A percentile compares a stretch with the other conserved stretches of the same genome.
Evolutionary conservation across 2,797 vertebrate species (phyloP).

Genomic region (Bucorvus abyssinicus): DNA sequence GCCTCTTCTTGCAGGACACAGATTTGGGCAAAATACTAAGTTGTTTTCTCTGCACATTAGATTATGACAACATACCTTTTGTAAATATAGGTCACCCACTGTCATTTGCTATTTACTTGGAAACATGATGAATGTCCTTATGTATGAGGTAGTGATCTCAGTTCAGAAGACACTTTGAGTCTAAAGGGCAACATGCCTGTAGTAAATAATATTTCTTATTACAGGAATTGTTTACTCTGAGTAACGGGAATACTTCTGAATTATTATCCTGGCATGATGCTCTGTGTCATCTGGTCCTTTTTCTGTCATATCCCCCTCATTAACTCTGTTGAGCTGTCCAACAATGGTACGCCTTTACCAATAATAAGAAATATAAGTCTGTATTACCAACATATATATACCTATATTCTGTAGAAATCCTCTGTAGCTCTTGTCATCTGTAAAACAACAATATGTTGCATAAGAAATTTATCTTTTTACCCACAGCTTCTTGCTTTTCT

Average conservation of each 20-base stretch:
- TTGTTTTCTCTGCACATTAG: background rate
- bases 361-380: background rate
- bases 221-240: background rate
- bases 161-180: background rate
- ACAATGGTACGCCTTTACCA: background rate
- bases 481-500: background rate
- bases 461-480: background rate
- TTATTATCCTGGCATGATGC: background rate
- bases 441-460: background rate
- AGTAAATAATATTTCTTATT: background rate
- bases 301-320: background rate
- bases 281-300: background rate
- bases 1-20: background rate
- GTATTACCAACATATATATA: background rate
- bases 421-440: background rate
- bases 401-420: background rate
- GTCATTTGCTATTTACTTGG: background rate
- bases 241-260: background rate
- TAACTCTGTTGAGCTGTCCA: background rate
- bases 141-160: background rate
- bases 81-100: background rate
- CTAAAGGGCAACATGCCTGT: background rate
- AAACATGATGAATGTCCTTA: background rate
- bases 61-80: background rate
- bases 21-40: background rate